phyloP scores from a whole-genome alignment of 2,888 invertebrate genomes.

The Neoascia interrupta region DNA sequence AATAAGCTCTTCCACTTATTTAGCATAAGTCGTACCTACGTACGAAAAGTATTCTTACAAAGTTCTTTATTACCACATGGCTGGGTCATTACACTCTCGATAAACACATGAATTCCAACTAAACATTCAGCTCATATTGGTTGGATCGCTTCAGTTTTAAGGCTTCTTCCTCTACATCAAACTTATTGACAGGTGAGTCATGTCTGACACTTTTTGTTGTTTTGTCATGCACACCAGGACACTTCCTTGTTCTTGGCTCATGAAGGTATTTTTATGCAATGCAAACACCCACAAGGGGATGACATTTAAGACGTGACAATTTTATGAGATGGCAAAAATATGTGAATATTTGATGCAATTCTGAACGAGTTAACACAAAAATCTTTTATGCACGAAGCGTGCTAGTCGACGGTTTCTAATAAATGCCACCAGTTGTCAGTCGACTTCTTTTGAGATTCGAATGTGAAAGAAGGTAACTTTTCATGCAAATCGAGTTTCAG shows the following conservation, averaged over 20 bases:
- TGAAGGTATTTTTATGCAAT: background rate
- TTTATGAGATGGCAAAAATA: background rate
- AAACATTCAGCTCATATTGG: background rate
- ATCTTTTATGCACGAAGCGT: too few relatives aligned
- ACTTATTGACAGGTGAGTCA: slow-evolving; percentile 19
- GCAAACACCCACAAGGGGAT: background rate
- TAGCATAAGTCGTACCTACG: too few relatives aligned
- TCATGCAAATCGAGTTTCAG: too few relatives aligned
- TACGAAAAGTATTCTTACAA: too few relatives aligned
- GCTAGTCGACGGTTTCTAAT: slow-evolving; percentile 1
- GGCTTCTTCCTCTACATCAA: too few relatives aligned
- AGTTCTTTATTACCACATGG: slow-evolving; percentile 5
- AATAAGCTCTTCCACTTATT: background rate
- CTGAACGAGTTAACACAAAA: background rate
- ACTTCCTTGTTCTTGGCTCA: background rate
- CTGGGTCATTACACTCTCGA: slow-evolving; percentile 1
- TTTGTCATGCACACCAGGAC: background rate
- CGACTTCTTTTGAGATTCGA: background rate
- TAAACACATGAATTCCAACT: background rate
- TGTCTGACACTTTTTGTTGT: slow-evolving; percentile 13
- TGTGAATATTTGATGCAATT: background rate
- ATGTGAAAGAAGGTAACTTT: background rate
- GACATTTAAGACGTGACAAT: background rate
- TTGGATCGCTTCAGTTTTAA: slow-evolving; percentile 21
- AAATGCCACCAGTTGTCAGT: background rate